Evolutionary conservation across 2,888 invertebrate genomes (phyloP), one percentile per base, ranked within the genome.

Genomic region (Erannis defoliaria): DNA sequence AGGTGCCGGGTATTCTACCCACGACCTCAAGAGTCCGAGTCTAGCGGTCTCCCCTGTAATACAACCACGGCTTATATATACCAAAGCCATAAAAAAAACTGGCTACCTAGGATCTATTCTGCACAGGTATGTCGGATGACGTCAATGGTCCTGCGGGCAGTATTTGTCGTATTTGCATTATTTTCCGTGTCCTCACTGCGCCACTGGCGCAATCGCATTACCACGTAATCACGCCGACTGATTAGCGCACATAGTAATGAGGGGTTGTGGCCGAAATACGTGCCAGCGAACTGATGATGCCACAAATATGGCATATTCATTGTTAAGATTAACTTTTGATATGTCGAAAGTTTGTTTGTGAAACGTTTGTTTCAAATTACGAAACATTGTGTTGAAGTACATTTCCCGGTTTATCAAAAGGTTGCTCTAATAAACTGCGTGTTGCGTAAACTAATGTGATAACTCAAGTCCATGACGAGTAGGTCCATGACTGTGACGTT

Each of bases 141-240:
- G 43, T 43, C 14, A 43, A 26, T 23, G 0, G 23, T 43, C 43
- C 26, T 4, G 23, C 58, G 69, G 68, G 57, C 51, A 67, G 66
- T 77, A 80, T 31, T 46, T 31, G 29, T 19, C 51, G 51, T 51
- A 40, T 84, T 84, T 82, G 82, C 81, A 85, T 84, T 81, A 84
- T 85, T 85, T 82, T 79, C 78, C 71, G 75, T 66, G 78, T 70
- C 67, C 72, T 70, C 70, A n/a, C 21, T 38, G 55, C 45, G 57
- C 19, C 48, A 57, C 72, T 67, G 72, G 70, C 63, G 58, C 75
- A 88, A 90, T 85, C 77, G 57, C 74, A 81, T 89, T 89, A 88
- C 68, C 67, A 71, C 79, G 84, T 87, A 91, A 91, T 90, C 90
- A 90, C 82, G 73, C 81, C 78, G 76, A 73, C 74, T 84, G 88